Base-by-base conservation (phyloP, 1,140 invertebrate genomes). In the Thaumetopoea pityocampa region DNA sequence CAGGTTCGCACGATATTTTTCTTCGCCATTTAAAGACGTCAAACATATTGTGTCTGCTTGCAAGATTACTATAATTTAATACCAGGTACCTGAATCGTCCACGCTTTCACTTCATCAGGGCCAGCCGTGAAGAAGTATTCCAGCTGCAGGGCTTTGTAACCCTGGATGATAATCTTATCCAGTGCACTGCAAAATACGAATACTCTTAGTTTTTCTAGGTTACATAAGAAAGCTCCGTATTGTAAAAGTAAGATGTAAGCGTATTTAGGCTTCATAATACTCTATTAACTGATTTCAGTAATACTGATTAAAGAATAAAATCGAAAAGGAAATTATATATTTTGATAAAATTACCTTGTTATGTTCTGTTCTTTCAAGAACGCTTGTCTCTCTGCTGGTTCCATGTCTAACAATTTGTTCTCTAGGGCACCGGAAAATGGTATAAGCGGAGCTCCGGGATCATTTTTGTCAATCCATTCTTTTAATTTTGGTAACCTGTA, bases 31-130 rank as follows among this genome's bases (percentile, higher is more conserved):
- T n/a, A n/a, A n/a, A n/a, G n/a, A n/a, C n/a, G n/a, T n/a, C n/a
- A n/a, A n/a, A n/a, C n/a, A n/a, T n/a, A n/a, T n/a, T n/a, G n/a
- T n/a, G n/a, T n/a, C n/a, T n/a, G n/a, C n/a, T n/a, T n/a, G n/a
- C n/a, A n/a, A n/a, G n/a, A n/a, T n/a, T n/a, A n/a, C n/a, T n/a
- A n/a, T n/a, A n/a, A n/a, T n/a, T n/a, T n/a, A n/a, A n/a, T n/a
- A n/a, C n/a, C n/a, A n/a, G n/a, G n/a, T 85, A 97, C 96, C 91
- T 98, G 97, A 81, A 99, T 96, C 1, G 97, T 99, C 98, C 98
- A 99, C 4, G 97, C 97, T 85, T 98, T 99, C 0, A 99, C 98
- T 90, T 99, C 98, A 85, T 99, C 98, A 32, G 92, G 89, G 5
- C 98, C 98, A 12, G 92, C 88, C 3, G 98, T 99, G 85, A 99